A percentile compares a stretch with the other conserved stretches of the same genome.
phyloP scores from a whole-genome alignment of 2,888 invertebrate genomes.

The Tenthredo notha region DNA sequence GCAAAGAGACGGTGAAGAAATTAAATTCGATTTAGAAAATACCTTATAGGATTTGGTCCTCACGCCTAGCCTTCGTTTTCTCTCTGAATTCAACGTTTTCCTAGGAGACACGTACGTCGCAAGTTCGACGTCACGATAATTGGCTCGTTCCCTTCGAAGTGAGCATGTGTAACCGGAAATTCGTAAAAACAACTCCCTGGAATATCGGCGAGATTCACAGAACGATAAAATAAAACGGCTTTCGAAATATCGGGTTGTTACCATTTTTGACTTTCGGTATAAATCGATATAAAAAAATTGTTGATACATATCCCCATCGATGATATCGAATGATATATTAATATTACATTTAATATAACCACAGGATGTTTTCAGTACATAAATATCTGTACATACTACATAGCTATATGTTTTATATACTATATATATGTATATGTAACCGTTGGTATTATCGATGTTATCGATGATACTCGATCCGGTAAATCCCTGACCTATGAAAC shows the following conservation, averaged over 20 bases:
- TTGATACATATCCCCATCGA: not conserved
- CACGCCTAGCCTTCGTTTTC: not conserved
- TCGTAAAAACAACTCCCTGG: not conserved
- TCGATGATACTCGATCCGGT: conserved; percentile 9
- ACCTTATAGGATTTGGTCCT: not conserved
- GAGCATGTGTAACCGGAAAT: conserved; percentile 18
- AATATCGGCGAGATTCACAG: not conserved
- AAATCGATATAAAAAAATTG: not conserved
- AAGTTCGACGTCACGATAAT: conserved; percentile 19
- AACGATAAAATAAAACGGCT: not conserved
- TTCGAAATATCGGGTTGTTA: not conserved
- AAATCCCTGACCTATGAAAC: conserved; percentile 48
- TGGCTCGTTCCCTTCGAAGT: conserved; percentile 15
- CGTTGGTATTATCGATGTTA: conserved; percentile 23
- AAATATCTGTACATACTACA: not conserved
- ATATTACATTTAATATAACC: conserved; percentile 14
- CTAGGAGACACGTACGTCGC: not conserved
- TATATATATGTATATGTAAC: not conserved
- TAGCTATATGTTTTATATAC: not conserved
- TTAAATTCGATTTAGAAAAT: conserved; percentile 39
- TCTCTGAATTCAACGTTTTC: not conserved
- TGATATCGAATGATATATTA: not conserved
- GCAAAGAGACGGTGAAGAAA: conserved; percentile 11
- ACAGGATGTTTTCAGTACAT: not conserved
- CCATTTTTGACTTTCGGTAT: not conserved